Conservation (phyloP, 1,140 invertebrate species). For the Phymorhynchus buccinoides region DNA sequence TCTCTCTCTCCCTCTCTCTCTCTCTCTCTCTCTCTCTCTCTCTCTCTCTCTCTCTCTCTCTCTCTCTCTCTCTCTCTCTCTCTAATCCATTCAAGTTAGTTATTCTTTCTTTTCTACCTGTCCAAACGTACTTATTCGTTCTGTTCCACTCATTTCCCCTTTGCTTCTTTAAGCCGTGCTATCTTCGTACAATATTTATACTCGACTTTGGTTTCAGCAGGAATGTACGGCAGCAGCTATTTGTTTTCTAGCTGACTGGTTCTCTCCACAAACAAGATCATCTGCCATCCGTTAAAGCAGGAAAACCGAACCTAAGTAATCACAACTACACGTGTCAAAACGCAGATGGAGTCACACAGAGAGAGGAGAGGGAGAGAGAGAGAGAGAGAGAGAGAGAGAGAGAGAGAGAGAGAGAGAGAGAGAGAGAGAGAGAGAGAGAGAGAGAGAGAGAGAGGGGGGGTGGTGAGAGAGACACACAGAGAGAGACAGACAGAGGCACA, state of each 20-base stretch:
- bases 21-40: neutral
- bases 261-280: no score
- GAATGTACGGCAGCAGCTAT: no score
- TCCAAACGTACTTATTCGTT: no score
- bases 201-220: no score
- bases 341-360: neutral
- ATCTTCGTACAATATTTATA: neutral
- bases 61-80: neutral
- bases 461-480: no score
- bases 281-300: no score
- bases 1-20: neutral
- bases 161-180: no score
- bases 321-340: neutral
- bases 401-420: neutral
- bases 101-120: neutral
- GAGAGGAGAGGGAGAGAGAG: neutral
- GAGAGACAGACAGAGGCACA: no score
- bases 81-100: neutral
- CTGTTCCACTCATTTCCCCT: no score
- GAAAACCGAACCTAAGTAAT: no score
- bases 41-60: slow-evolving; percentile 14
- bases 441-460: neutral
- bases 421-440: neutral
- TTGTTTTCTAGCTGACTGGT: no score
- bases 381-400: neutral